Percentiles rank a stretch among this genome's conserved stretches.
These are phyloP conservation scores for Coilia nasus DNA, from an alignment of 2,797 vertebrate genomes.

Conservation along the genomic window DNA sequence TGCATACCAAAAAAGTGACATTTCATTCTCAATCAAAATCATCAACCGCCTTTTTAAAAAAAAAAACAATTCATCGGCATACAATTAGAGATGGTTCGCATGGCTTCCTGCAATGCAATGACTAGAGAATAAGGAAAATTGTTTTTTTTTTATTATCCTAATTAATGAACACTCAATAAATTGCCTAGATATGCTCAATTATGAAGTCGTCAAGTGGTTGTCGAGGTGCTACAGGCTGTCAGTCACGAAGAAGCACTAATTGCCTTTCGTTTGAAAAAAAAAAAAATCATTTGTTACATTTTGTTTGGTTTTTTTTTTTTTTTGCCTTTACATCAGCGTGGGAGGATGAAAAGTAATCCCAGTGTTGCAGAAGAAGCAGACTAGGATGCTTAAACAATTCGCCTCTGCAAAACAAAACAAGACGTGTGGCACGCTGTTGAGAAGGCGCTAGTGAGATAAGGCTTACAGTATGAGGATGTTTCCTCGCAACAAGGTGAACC, in stretches of 20 bases:
- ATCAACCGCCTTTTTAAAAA: neutral
- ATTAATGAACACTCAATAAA: slow-evolving; percentile 5
- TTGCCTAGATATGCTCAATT: neutral
- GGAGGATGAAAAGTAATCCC: neutral
- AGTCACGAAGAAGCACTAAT: neutral
- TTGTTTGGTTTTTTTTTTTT: neutral
- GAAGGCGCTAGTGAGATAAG: no score
- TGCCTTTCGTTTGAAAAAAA: neutral
- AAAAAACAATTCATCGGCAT: neutral
- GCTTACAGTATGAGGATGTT: no score
- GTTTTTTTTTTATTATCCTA: neutral
- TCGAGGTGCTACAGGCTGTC: neutral
- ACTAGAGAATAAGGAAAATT: neutral
- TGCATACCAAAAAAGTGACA: neutral
- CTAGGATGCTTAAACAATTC: neutral
- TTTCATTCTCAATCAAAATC: slow-evolving; percentile 24
- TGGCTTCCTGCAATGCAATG: neutral
- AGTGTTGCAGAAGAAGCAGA: neutral
- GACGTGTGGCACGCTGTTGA: neutral
- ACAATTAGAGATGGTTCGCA: neutral
- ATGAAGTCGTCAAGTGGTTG: neutral
- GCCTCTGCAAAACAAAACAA: neutral
- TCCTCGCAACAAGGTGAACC: neutral
- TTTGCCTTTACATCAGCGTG: neutral
- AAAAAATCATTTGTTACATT: no score